Percentiles rank a stretch among this genome's conserved stretches.
phyloP scores from a whole-genome alignment of 2,113 vertebrate genomes.

The Triplophysa rosa region DNA sequence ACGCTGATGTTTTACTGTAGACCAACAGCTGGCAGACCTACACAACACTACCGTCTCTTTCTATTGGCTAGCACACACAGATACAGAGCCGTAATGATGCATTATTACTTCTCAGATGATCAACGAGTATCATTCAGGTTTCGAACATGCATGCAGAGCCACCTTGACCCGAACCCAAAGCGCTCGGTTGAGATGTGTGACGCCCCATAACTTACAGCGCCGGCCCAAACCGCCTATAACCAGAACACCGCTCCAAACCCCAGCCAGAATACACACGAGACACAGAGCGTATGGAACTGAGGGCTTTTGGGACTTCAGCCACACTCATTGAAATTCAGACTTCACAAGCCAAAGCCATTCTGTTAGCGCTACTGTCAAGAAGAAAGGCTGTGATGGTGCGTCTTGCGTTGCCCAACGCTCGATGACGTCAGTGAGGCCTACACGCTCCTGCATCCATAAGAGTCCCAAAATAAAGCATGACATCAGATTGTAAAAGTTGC shows the following conservation, averaged over 20 bases:
- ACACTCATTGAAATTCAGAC: slow-evolving; percentile 76
- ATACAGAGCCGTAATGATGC: not conserved
- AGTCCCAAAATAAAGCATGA: slow-evolving; percentile 57
- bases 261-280: slow-evolving; percentile 73
- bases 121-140: slow-evolving; percentile 60
- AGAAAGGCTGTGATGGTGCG: slow-evolving; percentile 41
- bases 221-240: slow-evolving; percentile 63
- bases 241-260: slow-evolving; percentile 53
- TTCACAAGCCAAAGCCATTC: slow-evolving; percentile 51
- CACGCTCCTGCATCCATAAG: slow-evolving; percentile 25
- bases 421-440: slow-evolving; percentile 57
- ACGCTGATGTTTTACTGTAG: slow-evolving; percentile 59
- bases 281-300: slow-evolving; percentile 54
- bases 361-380: slow-evolving; percentile 60
- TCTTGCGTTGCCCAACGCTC: slow-evolving; percentile 45
- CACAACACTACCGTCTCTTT: slow-evolving; percentile 60
- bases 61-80: not conserved
- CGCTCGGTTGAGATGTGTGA: slow-evolving; percentile 63
- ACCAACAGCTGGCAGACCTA: slow-evolving; percentile 81
- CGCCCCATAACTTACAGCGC: slow-evolving; percentile 71
- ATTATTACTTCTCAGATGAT: slow-evolving; percentile 49
- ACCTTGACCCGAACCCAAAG: slow-evolving; percentile 62
- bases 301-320: slow-evolving; percentile 52
- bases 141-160: slow-evolving; percentile 54
- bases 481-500: slow-evolving; percentile 60